Base-by-base conservation (phyloP, 1,140 invertebrate genomes). In the Habropoda laboriosa region DNA sequence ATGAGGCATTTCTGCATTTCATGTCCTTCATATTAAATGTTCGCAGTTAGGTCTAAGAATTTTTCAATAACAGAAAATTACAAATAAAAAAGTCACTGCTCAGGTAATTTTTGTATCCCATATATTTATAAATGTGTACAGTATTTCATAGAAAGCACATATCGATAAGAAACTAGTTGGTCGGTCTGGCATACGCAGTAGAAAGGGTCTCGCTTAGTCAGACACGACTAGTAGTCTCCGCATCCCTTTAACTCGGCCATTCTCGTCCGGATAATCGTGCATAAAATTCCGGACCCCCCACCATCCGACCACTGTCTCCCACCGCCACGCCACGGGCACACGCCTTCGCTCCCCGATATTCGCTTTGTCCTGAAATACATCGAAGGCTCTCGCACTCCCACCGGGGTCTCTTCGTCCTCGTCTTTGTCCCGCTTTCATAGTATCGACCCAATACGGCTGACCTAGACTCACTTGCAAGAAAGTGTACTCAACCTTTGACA, bases 391-490 rank as follows among this genome's bases (percentile, higher is more conserved):
- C 10, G 55, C n/a, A 35, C 55, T 70, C 57, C 24, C n/a, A n/a
- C n/a, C n/a, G n/a, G n/a, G n/a, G n/a, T n/a, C 47, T 64, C 45
- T 75, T 58, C 35, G 49, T 80, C 71, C 83, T 84, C 82, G 79
- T 79, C 83, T 86, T 86, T 86, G 84, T 86, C 84, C 84, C 61
- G 84, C 84, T 86, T 86, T 86, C 84, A 85, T 86, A 82, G 84
- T 86, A 86, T 86, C 84, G 84, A 86, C 84, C 83, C 84, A 75
- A 85, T 85, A 86, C 84, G 84, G 79, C 51, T 86, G 84, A 86
- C 84, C 84, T 86, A 86, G 84, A 86, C 84, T 86, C 84, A 86
- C 84, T 86, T 86, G 83, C 84, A 81, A 85, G 83, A 82, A 85
- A 85, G 83, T 76, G 83, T 85, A 84, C 82, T 78, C 83, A 85